Conservation (phyloP, 1,140 invertebrate species). For the Nomia melanderi region DNA sequence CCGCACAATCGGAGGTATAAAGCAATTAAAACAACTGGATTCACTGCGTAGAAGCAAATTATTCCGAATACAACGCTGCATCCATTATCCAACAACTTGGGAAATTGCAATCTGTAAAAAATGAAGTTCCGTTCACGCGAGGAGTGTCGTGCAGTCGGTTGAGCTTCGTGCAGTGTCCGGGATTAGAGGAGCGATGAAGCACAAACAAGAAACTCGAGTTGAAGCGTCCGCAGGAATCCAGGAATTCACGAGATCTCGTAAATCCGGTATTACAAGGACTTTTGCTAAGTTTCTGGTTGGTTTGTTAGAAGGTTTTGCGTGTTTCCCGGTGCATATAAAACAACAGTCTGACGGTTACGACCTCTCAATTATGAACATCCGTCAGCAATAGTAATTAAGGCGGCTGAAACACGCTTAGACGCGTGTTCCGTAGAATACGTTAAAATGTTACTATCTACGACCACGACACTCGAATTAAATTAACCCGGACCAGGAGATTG, state of each 20-base stretch:
- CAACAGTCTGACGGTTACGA: not conserved
- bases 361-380: slow-evolving; percentile 59
- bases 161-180: not conserved
- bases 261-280: slow-evolving; percentile 46
- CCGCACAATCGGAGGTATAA: not conserved
- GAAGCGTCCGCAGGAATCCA: slow-evolving; percentile 5
- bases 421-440: too few species aligned
- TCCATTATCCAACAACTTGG: not conserved
- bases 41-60: not conserved
- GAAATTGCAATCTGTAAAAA: slow-evolving; percentile 4
- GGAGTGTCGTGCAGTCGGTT: too few species aligned
- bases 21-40: not conserved
- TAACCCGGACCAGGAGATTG: too few species aligned
- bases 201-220: not conserved
- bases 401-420: too few species aligned
- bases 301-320: slow-evolving; percentile 4
- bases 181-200: slow-evolving; percentile 1
- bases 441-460: too few species aligned
- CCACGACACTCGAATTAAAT: too few species aligned
- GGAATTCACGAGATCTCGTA: slow-evolving; percentile 37
- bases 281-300: not conserved
- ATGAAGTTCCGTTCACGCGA: not conserved
- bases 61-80: not conserved
- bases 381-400: slow-evolving; percentile 57
- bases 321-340: slow-evolving; percentile 1